Evolutionary conservation across 2,888 invertebrate species (phyloP), one percentile per base, ranked within the genome.

Genomic region (Cordilura impudica): DNA sequence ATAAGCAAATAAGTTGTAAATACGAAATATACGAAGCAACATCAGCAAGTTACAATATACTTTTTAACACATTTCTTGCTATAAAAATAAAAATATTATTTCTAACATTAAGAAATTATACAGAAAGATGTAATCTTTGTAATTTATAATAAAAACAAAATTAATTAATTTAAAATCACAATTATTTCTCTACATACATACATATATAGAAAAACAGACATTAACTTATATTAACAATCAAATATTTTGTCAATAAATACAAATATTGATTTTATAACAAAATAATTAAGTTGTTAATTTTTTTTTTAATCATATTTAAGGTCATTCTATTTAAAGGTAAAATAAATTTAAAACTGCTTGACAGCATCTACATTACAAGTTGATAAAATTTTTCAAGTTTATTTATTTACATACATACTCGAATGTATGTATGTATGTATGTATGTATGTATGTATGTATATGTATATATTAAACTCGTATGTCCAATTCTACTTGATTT

Each of bases 351-450:
- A 61, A 72, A 63, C 67, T n/a, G 61, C 61, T 72, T 67, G 77
- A 67, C 67, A 67, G 67, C 77, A 61, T 78, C 61, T 72, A 67
- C 29, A n/a, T n/a, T 66, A 43, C 54, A 72, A 39, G 49, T 54
- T 78, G 54, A 47, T 63, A 56, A 56, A 56, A 67, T 54, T 35
- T 63, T 72, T 72, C 77, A 72, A 72, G 72, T 72, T 72, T 78
- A 61, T 66, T 77, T 71, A 77, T 18, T 12, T 43, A 31, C 45
- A 51, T 61, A 31, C 10, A n/a, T n/a, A n/a, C n/a, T n/a, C n/a
- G 12, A 39, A 31, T 31, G 12, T 12, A 31, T 31, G 2, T 5
- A 31, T 31, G 4, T 29, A 29, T 6, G 6, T 29, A n/a, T n/a
- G n/a, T n/a, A n/a, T n/a, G n/a, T n/a, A n/a, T n/a, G 12, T 3